phyloP scores from a whole-genome alignment of 2,888 invertebrate genomes.

The Camponotus fellah region DNA sequence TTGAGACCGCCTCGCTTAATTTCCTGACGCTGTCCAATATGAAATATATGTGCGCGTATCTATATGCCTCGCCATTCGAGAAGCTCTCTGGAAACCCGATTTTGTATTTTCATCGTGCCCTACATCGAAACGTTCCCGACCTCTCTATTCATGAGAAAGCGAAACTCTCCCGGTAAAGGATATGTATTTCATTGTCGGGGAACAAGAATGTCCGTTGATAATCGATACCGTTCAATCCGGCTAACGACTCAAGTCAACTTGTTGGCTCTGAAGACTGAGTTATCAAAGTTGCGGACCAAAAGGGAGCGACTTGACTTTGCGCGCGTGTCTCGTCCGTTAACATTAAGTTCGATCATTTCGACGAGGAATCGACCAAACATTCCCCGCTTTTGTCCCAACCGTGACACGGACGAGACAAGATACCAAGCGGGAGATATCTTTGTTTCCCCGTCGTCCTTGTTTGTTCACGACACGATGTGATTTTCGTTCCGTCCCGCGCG shows the following conservation, averaged over 20 bases:
- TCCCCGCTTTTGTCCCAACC: not conserved
- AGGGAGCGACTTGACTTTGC: not conserved
- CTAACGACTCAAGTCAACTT: conserved; percentile 36
- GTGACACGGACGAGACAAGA: not conserved
- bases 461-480: not conserved
- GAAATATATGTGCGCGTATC: conserved; percentile 50
- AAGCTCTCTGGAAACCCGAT: conserved; percentile 57
- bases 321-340: not conserved
- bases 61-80: conserved; percentile 34
- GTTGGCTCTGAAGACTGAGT: conserved; percentile 2
- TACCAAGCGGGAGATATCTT: no score
- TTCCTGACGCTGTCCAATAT: conserved; percentile 66
- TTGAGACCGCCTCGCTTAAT: conserved; percentile 72
- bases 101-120: conserved; percentile 52
- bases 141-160: not conserved
- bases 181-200: conserved; percentile 42
- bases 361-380: not conserved
- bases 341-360: conserved; percentile 15
- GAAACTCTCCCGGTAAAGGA: not conserved
- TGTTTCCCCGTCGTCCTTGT: no score
- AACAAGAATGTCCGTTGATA: conserved; percentile 42
- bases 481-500: not conserved
- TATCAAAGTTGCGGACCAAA: conserved; percentile 41
- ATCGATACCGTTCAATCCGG: conserved; percentile 52
- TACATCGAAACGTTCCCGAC: conserved; percentile 15